Evolutionary conservation across 2,888 invertebrate species (phyloP).

Genomic region (Dolomedes plantarius): DNA sequence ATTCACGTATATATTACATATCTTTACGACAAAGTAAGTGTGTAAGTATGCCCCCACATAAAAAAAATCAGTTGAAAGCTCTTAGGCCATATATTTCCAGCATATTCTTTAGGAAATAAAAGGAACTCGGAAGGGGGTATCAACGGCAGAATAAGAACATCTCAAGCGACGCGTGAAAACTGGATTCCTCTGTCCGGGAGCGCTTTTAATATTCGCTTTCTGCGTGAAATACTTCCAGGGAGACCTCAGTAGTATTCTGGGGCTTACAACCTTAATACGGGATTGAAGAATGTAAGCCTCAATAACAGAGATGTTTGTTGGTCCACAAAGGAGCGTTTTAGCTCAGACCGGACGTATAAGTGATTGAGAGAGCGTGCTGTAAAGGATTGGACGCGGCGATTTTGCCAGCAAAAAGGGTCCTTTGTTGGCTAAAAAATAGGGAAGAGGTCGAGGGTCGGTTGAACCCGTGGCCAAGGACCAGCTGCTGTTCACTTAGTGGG

Average conservation of each 20-base stretch:
- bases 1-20: no score
- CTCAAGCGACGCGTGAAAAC: conserved; percentile 48
- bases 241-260: background rate
- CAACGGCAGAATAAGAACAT: background rate
- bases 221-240: background rate
- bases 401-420: background rate
- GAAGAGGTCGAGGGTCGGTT: conserved; percentile 45
- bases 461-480: conserved; percentile 24
- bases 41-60: no score
- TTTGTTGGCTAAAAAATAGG: background rate
- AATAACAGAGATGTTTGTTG: conserved; percentile 9
- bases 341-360: background rate
- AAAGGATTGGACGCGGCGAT: conserved; percentile 46
- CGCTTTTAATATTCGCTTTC: background rate
- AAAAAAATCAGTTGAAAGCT: no score
- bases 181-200: background rate
- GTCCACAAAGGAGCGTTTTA: background rate
- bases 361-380: conserved; percentile 37
- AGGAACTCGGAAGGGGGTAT: background rate
- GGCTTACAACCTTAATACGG: conserved; percentile 1
- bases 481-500: conserved; percentile 46
- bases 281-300: conserved; percentile 7
- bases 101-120: background rate
- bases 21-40: no score
- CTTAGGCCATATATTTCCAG: background rate